These are phyloP conservation scores for Marasmarcha lunaedactyla DNA, from an alignment of 2,888 invertebrate species.

Conservation along the genomic window DNA sequence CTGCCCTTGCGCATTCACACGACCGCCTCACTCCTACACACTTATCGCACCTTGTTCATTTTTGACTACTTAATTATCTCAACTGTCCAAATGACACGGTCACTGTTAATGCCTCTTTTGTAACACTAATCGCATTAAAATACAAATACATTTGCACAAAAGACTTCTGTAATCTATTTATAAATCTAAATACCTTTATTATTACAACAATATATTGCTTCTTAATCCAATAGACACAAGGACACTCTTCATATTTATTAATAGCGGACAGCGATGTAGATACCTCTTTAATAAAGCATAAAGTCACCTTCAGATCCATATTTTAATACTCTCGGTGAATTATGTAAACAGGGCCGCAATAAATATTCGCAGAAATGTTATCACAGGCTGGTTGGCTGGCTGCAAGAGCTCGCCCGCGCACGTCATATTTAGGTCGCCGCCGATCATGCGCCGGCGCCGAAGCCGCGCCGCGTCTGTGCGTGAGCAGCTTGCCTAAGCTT, in stretches of 20 bases:
- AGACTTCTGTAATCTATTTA: too few species aligned
- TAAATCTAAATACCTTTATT: too few species aligned
- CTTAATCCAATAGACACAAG: too few species aligned
- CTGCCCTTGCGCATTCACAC: conserved; percentile 27
- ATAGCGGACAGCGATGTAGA: too few species aligned
- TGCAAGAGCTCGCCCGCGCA: conserved; percentile 20
- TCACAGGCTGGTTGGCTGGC: conserved; percentile 8
- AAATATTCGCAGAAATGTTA: conserved; percentile 1
- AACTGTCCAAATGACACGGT: conserved; percentile 1
- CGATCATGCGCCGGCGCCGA: conserved; percentile 36
- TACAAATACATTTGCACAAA: too few species aligned
- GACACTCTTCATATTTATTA: too few species aligned
- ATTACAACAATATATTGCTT: too few species aligned
- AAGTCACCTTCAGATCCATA: too few species aligned
- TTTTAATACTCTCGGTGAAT: too few species aligned
- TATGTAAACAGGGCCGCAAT: neutral
- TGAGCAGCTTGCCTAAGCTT: conserved; percentile 33
- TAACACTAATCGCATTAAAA: too few species aligned
- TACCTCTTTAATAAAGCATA: too few species aligned
- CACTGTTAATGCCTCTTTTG: neutral
- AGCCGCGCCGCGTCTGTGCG: conserved; percentile 39
- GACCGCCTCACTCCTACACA: conserved; percentile 45
- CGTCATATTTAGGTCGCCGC: conserved; percentile 35
- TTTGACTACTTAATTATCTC: neutral
- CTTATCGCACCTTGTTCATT: conserved; percentile 23